These are phyloP conservation scores for Cygnus atratus DNA, from an alignment of 2,113 vertebrate species.

Conservation along the genomic window DNA sequence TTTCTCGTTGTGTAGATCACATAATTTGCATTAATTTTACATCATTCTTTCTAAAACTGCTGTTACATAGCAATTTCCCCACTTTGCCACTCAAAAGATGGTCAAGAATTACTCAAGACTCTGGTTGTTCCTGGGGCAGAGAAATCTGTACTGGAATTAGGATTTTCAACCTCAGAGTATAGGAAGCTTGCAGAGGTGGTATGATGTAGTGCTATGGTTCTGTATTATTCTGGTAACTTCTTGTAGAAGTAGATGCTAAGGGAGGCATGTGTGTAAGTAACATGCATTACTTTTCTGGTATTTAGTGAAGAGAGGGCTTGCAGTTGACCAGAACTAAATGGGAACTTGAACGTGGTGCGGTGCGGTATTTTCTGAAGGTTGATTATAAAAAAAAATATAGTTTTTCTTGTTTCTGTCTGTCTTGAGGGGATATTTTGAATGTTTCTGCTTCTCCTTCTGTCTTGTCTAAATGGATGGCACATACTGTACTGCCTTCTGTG, in stretches of 20 bases:
- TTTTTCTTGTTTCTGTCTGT: not conserved
- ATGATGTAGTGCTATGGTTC: not conserved
- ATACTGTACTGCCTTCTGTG: not conserved
- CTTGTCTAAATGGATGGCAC: not conserved
- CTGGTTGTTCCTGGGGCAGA: not conserved
- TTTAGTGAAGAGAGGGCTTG: not conserved
- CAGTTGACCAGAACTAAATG: accelerated
- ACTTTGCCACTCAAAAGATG: not conserved
- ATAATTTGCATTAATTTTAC: not conserved
- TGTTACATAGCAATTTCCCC: not conserved
- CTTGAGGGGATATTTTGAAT: not conserved
- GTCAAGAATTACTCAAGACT: not conserved
- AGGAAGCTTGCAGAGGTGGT: not conserved
- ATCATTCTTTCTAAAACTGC: not conserved
- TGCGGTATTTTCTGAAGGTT: not conserved
- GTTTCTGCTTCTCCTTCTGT: not conserved
- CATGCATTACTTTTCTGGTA: not conserved
- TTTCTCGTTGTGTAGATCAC: not conserved
- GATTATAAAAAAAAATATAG: not conserved
- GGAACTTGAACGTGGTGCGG: accelerated
- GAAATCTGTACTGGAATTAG: not conserved
- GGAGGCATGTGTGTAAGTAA: not conserved
- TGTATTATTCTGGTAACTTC: accelerated
- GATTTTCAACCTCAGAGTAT: accelerated
- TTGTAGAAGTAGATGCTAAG: not conserved